Percentiles rank a stretch among this genome's conserved stretches.
These are phyloP conservation scores for Neodiprion virginianus DNA, from an alignment of 1,140 invertebrate genomes.

Conservation along the genomic window DNA sequence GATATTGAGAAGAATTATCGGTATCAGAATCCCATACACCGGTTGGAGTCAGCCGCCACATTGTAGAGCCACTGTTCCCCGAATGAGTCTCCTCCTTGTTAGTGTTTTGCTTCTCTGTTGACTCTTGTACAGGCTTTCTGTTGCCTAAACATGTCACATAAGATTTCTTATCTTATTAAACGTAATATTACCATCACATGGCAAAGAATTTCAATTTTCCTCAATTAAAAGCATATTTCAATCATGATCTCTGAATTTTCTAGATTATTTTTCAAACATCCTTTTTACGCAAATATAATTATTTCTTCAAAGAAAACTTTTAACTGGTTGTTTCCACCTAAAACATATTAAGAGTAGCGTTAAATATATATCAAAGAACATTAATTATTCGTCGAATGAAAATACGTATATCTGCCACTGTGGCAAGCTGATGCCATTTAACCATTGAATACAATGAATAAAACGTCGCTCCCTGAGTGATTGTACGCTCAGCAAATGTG, in stretches of 20 bases:
- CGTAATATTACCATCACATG: background rate
- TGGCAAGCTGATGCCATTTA: too few relatives aligned
- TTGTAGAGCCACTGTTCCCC: slow-evolving; percentile 45
- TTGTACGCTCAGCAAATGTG: too few relatives aligned
- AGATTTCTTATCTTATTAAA: slow-evolving; percentile 13
- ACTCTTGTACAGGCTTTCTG: slow-evolving; percentile 47
- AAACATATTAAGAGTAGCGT: slow-evolving; percentile 35
- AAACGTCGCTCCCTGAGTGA: too few relatives aligned
- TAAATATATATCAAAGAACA: slow-evolving; percentile 22
- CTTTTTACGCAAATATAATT: slow-evolving; percentile 1
- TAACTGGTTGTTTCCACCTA: slow-evolving; percentile 30
- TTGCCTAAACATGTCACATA: slow-evolving; percentile 57
- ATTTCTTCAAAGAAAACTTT: background rate
- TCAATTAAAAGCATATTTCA: background rate
- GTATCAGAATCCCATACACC: slow-evolving; percentile 49
- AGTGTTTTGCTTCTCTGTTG: slow-evolving; percentile 41
- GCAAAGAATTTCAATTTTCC: background rate
- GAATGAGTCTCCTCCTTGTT: slow-evolving; percentile 30
- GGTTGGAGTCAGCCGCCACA: slow-evolving; percentile 52
- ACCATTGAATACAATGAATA: too few relatives aligned
- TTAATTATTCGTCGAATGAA: background rate
- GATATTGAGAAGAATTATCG: slow-evolving; percentile 50
- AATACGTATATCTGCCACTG: too few relatives aligned
- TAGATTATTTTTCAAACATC: background rate
- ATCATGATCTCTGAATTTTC: background rate